These are phyloP conservation scores for Lepetodrilus schrolli DNA, from an alignment of 2,888 invertebrate species.

Conservation along the genomic window DNA sequence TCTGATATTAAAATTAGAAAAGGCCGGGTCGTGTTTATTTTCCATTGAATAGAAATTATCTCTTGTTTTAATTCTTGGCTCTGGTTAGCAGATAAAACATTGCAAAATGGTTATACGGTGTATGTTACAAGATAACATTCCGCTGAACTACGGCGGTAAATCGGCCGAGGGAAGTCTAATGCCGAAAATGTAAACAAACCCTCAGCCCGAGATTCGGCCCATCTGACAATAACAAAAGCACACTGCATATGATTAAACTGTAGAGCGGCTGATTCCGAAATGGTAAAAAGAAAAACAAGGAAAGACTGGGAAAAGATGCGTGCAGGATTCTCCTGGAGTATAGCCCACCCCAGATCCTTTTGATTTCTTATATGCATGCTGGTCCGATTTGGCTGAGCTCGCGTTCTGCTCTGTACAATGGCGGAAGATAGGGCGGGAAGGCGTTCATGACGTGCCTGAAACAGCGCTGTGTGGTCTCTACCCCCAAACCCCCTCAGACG, in stretches of 20 bases:
- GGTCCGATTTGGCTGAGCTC: neutral
- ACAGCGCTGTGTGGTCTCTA: neutral
- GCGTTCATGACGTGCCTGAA: conserved; percentile 4
- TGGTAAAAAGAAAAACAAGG: conserved; percentile 22
- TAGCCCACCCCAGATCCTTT: conserved; percentile 19
- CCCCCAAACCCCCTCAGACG: neutral
- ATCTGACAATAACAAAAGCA: conserved; percentile 7
- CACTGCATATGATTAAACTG: conserved; percentile 24
- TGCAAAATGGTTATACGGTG: conserved; percentile 27
- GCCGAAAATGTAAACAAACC: conserved; percentile 23
- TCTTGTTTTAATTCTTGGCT: conserved; percentile 23
- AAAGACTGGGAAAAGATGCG: conserved; percentile 16
- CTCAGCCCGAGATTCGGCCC: neutral
- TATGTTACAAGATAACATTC: conserved; percentile 13
- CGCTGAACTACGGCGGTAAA: conserved; percentile 1
- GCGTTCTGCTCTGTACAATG: neutral
- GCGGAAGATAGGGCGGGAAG: neutral
- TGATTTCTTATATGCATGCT: conserved; percentile 22
- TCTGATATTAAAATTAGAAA: neutral
- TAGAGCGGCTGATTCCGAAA: conserved; percentile 5
- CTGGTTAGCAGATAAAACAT: conserved; percentile 21
- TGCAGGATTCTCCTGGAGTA: neutral
- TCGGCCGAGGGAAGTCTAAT: conserved; percentile 23
- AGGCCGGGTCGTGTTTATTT: neutral
- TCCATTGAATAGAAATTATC: conserved; percentile 24